phyloP scores from a whole-genome alignment of 1,140 invertebrate genomes.

The Geopemphigus sp. region DNA sequence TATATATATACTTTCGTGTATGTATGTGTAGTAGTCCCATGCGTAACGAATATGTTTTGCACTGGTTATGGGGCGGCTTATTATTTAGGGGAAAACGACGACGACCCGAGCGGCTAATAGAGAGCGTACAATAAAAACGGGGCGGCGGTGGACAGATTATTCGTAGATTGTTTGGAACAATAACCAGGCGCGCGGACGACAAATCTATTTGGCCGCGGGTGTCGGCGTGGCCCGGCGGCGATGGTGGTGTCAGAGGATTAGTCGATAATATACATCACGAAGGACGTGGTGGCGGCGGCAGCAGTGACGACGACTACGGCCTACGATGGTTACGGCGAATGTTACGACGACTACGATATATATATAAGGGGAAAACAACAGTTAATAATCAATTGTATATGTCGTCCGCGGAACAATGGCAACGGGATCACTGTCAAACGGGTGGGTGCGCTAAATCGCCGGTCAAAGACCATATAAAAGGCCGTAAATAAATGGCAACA shows the following conservation, averaged over 20 bases:
- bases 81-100: background rate
- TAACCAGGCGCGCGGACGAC: conserved; percentile 9
- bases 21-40: background rate
- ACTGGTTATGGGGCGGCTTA: background rate
- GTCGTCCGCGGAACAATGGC: conserved; percentile 24
- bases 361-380: conserved; percentile 44
- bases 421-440: conserved; percentile 49
- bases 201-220: conserved; percentile 21
- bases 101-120: conserved; percentile 7
- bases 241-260: conserved; percentile 36
- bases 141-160: conserved; percentile 20
- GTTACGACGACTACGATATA: background rate
- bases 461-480: conserved; percentile 39
- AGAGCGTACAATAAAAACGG: background rate
- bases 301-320: background rate
- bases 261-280: background rate
- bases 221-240: background rate
- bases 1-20: background rate
- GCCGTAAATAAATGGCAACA: conserved; percentile 36
- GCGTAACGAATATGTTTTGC: conserved; percentile 37
- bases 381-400: conserved; percentile 49
- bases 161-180: conserved; percentile 28
- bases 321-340: no score
- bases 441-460: conserved; percentile 48
- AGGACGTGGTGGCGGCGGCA: background rate